These are phyloP conservation scores for Drosophila conformis DNA, from an alignment of 2,888 invertebrate genomes.

Conservation along the genomic window DNA sequence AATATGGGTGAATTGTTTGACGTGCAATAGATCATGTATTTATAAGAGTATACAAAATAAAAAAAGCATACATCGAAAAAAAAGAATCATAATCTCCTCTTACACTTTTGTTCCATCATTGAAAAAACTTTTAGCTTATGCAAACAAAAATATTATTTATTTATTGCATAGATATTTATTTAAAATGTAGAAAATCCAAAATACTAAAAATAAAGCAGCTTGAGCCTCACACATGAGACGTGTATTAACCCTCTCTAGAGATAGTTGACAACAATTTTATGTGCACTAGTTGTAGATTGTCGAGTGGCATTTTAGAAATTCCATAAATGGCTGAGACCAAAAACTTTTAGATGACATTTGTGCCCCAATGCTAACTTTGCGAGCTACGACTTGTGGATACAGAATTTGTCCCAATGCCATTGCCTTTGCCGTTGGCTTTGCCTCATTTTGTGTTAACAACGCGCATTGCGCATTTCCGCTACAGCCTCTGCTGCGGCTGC, in stretches of 20 bases:
- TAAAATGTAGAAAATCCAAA: background rate
- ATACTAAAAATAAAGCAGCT: background rate
- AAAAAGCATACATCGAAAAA: background rate
- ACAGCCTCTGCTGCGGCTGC: conserved; percentile 6
- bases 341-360: conserved; percentile 68
- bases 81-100: background rate
- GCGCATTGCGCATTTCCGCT: conserved; percentile 73
- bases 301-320: conserved; percentile 66
- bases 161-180: background rate
- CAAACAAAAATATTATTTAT: background rate
- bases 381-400: conserved; percentile 16
- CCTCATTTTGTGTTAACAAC: conserved; percentile 72
- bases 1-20: background rate
- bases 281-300: conserved; percentile 45
- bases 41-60: background rate
- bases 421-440: conserved; percentile 35
- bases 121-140: background rate
- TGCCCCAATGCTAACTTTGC: conserved; percentile 10
- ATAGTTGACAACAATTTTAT: conserved; percentile 27
- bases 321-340: conserved; percentile 72
- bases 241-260: conserved; percentile 4
- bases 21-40: too few species aligned
- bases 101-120: background rate
- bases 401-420: background rate
- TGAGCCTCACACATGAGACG: background rate